phyloP scores from a whole-genome alignment of 2,797 vertebrate species.

The Coregonus sp. region DNA sequence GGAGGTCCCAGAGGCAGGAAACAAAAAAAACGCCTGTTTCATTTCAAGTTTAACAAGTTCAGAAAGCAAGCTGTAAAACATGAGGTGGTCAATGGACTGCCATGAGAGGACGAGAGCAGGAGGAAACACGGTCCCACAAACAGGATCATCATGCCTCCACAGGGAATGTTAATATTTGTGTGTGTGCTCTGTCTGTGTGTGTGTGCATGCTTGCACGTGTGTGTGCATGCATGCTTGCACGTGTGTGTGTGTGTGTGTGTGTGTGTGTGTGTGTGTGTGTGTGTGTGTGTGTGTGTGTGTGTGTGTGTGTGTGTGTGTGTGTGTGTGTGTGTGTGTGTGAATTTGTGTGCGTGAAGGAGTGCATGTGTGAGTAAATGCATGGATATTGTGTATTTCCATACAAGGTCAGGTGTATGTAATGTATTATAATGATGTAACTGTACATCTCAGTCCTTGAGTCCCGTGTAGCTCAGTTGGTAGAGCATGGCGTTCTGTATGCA shows the following conservation, averaged over 20 bases:
- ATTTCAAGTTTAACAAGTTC: background rate
- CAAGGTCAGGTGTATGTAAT: background rate
- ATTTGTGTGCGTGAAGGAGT: background rate
- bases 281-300: background rate
- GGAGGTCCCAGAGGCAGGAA: background rate
- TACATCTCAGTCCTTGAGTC: constrained; percentile 1
- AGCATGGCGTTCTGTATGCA: too few species aligned
- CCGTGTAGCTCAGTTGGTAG: too few species aligned
- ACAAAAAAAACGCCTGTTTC: background rate
- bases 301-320: constrained; percentile 16
- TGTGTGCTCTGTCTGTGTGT: background rate
- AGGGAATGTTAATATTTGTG: constrained; percentile 26
- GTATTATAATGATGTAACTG: background rate
- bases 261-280: background rate
- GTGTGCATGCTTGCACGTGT: constrained; percentile 22
- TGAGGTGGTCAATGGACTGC: constrained; percentile 17
- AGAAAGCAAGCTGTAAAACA: constrained; percentile 24
- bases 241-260: background rate
- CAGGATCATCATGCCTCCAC: constrained; percentile 40
- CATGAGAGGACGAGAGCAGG: constrained; percentile 20
- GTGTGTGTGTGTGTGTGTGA: background rate
- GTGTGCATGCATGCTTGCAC: background rate
- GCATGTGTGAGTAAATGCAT: background rate
- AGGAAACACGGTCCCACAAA: constrained; percentile 34
- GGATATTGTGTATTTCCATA: background rate